A percentile compares a stretch with the other conserved stretches of the same genome.
Conservation (phyloP, 2,888 invertebrate genomes). For the Limnephilus rhombicus region DNA sequence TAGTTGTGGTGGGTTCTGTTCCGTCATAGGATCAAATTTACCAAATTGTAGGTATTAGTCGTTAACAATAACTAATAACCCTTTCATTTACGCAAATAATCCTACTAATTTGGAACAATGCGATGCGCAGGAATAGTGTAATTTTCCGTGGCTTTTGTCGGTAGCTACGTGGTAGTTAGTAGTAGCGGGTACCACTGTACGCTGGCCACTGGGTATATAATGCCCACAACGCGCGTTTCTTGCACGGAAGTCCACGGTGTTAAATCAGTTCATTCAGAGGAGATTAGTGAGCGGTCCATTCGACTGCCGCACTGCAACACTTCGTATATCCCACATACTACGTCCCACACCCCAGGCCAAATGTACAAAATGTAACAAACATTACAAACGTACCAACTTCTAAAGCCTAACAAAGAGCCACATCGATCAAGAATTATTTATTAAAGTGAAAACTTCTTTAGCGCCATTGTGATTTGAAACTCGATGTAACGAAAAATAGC, state of each 20-base stretch:
- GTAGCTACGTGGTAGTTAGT: not conserved
- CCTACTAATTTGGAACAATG: not conserved
- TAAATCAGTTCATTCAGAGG: slow-evolving; percentile 50
- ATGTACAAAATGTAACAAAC: not conserved
- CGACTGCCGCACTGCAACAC: slow-evolving; percentile 45
- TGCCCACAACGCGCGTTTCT: slow-evolving; percentile 13
- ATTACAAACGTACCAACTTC: not conserved
- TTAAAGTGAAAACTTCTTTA: too few species aligned
- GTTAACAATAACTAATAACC: not conserved
- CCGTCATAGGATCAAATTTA: too few species aligned
- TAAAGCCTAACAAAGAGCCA: too few species aligned
- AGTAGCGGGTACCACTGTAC: not conserved
- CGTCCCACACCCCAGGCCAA: not conserved
- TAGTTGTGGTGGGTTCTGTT: too few species aligned
- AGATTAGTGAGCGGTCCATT: slow-evolving; percentile 44
- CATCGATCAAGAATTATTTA: too few species aligned
- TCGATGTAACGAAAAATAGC: too few species aligned
- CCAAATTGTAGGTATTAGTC: too few species aligned
- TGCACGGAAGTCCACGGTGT: slow-evolving; percentile 38
- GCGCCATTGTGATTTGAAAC: too few species aligned
- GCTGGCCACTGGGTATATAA: not conserved
- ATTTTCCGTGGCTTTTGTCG: not conserved
- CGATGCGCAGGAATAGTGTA: not conserved
- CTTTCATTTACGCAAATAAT: not conserved
- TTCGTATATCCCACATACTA: not conserved